phyloP scores from a whole-genome alignment of 2,113 vertebrate species.

The Caranx melampygus region DNA sequence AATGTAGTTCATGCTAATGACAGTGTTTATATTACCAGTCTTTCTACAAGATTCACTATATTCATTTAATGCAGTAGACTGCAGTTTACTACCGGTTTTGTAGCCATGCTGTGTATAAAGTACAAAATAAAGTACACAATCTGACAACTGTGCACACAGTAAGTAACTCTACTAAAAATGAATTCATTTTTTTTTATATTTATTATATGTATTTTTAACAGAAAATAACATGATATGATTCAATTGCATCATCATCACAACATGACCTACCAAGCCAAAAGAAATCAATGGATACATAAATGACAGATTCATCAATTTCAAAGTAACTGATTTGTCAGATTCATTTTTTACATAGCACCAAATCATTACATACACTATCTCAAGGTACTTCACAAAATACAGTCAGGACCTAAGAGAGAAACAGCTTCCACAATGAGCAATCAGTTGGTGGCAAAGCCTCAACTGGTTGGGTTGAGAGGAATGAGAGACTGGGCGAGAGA shows the following conservation, averaged over 20 bases:
- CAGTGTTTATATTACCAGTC: neutral
- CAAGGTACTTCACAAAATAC: too few species aligned
- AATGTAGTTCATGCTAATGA: conserved; percentile 24
- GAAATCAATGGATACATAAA: neutral
- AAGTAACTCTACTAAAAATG: neutral
- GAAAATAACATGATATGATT: neutral
- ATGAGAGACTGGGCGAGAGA: too few species aligned
- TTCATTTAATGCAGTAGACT: neutral
- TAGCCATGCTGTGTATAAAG: neutral
- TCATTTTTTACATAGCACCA: too few species aligned
- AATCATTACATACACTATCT: too few species aligned
- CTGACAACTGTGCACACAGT: neutral
- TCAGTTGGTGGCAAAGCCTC: too few species aligned
- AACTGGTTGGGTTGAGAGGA: too few species aligned
- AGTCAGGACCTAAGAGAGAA: too few species aligned
- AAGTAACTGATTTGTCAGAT: neutral
- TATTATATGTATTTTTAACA: neutral
- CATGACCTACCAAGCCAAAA: neutral
- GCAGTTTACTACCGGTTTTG: neutral
- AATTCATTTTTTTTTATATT: neutral
- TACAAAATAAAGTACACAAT: too few species aligned
- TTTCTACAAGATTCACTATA: neutral
- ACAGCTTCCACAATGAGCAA: too few species aligned
- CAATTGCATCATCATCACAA: neutral
- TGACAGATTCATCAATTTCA: neutral